phyloP scores from a whole-genome alignment of 2,888 invertebrate species.

The Glaucopsyche alexis region DNA sequence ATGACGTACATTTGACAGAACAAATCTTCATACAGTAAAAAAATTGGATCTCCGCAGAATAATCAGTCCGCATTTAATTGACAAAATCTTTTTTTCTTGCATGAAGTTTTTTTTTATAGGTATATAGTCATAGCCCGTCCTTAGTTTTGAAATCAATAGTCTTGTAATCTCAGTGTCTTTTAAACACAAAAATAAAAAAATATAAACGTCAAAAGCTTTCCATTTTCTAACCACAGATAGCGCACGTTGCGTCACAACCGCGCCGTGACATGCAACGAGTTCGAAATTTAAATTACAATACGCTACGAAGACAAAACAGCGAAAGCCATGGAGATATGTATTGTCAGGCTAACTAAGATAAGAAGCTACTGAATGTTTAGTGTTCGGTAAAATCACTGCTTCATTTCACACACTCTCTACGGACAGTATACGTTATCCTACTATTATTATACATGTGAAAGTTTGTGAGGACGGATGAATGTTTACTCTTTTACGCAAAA shows the following conservation, averaged over 20 bases:
- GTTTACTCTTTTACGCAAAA: no score
- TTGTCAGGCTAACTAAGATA: not conserved
- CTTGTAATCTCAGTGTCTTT: not conserved
- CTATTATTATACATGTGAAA: no score
- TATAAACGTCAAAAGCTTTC: constrained; percentile 14
- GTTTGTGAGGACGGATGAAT: no score
- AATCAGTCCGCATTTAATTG: no score
- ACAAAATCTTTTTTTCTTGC: no score
- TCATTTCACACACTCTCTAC: not conserved
- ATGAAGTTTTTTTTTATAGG: not conserved
- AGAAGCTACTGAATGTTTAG: not conserved
- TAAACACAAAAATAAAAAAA: not conserved
- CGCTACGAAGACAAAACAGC: not conserved
- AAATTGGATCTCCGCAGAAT: no score
- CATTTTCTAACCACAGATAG: constrained; percentile 8
- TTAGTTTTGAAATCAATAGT: not conserved
- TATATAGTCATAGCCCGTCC: no score
- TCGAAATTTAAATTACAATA: constrained; percentile 15
- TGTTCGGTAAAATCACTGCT: not conserved
- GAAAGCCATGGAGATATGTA: not conserved
- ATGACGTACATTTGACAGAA: no score
- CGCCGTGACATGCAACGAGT: not conserved
- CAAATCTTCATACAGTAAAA: no score
- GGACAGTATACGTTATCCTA: no score
- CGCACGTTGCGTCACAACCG: constrained; percentile 1